Conservation (phyloP, 2,113 vertebrate species). For the Gobius niger region DNA sequence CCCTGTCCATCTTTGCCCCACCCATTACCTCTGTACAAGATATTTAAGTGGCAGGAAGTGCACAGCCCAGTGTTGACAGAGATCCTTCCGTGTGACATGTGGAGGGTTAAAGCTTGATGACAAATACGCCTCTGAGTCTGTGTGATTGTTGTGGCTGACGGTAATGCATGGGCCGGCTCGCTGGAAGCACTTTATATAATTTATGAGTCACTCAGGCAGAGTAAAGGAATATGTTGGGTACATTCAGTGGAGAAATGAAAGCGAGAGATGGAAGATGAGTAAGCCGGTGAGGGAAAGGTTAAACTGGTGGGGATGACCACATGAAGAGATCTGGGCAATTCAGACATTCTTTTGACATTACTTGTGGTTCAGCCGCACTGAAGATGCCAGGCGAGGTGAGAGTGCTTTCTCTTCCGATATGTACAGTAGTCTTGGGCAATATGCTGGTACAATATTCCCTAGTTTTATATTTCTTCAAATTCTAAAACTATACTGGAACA, state of each 20-base stretch:
- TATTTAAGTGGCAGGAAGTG: constrained; percentile 30
- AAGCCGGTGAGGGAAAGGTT: constrained; percentile 18
- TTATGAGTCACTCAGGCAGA: constrained; percentile 16
- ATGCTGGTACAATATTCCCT: neutral
- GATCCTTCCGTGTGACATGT: constrained; percentile 20
- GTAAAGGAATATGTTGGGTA: constrained; percentile 9
- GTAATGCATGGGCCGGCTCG: constrained; percentile 12
- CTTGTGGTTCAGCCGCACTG: constrained; percentile 16
- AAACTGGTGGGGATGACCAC: constrained; percentile 33
- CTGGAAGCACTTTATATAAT: constrained; percentile 23
- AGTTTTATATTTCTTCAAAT: neutral
- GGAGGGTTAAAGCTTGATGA: constrained; percentile 12
- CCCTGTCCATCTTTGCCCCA: neutral
- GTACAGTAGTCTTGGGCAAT: neutral
- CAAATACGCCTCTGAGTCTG: neutral
- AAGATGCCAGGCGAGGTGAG: neutral
- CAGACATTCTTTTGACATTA: constrained; percentile 29
- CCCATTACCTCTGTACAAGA: neutral
- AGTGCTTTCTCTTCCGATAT: neutral
- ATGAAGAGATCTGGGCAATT: constrained; percentile 29
- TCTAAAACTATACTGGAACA: neutral
- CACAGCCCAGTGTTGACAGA: constrained; percentile 17
- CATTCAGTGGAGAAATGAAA: constrained; percentile 12
- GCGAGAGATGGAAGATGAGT: constrained; percentile 3
- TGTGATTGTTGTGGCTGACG: constrained; percentile 2